A percentile compares a stretch with the other conserved stretches of the same genome.
These are phyloP conservation scores for Rhipidura dahli DNA, from an alignment of 2,113 vertebrate species.

Conservation along the genomic window DNA sequence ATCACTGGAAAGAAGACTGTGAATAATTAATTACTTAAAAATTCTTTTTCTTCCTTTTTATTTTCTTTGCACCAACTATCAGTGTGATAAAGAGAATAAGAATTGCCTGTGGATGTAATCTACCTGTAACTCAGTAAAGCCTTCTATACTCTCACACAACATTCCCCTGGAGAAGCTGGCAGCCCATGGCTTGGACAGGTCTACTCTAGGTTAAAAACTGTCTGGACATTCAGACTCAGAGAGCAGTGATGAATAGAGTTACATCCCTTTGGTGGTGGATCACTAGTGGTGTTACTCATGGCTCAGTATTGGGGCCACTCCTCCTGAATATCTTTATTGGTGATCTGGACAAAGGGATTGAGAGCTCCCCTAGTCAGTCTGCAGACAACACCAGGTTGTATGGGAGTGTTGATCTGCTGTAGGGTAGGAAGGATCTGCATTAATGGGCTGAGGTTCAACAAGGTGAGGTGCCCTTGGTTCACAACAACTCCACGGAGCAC, in stretches of 20 bases:
- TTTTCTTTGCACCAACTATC: neutral
- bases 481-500: neutral
- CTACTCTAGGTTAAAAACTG: neutral
- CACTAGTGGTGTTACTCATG: neutral
- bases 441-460: neutral
- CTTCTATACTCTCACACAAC: neutral
- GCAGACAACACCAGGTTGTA: neutral
- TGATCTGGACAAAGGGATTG: neutral
- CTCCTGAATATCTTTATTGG: neutral
- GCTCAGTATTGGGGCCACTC: fast-evolving
- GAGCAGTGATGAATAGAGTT: neutral
- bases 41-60: neutral
- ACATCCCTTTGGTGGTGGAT: neutral
- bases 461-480: neutral
- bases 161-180: neutral
- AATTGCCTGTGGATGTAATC: neutral
- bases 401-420: neutral
- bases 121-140: neutral
- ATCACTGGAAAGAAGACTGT: neutral
- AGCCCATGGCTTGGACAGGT: neutral
- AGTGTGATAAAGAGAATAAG: neutral
- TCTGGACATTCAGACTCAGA: neutral
- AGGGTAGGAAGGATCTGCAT: too few relatives aligned
- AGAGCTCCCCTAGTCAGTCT: neutral
- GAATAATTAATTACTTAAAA: neutral